These are phyloP conservation scores for Callorhinus ursinus DNA, from an alignment of 2,113 vertebrate species.

Conservation along the genomic window DNA sequence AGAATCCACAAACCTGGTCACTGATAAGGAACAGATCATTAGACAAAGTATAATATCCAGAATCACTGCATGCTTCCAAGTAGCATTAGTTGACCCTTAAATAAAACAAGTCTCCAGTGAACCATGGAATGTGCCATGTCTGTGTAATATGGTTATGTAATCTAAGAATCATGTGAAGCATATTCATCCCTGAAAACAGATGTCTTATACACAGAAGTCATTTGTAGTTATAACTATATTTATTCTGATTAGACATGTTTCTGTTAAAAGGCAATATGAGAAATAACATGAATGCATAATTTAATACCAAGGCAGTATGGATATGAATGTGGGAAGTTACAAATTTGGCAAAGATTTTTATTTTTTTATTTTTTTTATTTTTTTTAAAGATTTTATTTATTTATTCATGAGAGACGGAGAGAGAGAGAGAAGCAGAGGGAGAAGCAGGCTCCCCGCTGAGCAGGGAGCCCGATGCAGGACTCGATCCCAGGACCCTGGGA, in stretches of 20 bases:
- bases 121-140: background rate
- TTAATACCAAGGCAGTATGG: background rate
- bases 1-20: background rate
- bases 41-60: background rate
- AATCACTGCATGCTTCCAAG: background rate
- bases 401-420: no score
- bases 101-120: background rate
- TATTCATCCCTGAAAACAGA: background rate
- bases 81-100: background rate
- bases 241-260: constrained; percentile 5
- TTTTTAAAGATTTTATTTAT: no score
- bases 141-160: background rate
- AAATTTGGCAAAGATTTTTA: background rate
- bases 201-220: background rate
- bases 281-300: constrained; percentile 4
- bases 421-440: no score
- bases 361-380: no score
- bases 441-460: no score
- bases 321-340: background rate
- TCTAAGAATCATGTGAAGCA: background rate
- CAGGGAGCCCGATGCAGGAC: no score
- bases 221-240: background rate
- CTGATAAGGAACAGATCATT: constrained; percentile 8
- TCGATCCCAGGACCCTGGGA: no score
- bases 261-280: background rate